These are phyloP conservation scores for Eueides isabella DNA, from an alignment of 1,140 invertebrate genomes.

Conservation along the genomic window DNA sequence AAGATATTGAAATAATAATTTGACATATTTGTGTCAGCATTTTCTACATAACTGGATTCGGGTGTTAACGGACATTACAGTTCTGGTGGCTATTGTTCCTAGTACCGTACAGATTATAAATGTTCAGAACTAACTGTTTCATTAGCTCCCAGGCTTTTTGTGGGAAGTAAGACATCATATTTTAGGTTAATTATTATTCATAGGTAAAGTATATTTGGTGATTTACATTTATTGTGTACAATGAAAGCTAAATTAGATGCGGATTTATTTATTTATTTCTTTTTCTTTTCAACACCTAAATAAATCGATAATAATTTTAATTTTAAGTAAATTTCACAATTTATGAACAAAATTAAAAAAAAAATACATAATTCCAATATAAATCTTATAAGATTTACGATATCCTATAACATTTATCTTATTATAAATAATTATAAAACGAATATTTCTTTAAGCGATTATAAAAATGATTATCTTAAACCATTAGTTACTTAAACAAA, in stretches of 20 bases:
- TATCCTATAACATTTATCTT: neutral
- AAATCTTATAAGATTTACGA: neutral
- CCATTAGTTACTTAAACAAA: neutral
- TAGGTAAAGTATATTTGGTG: neutral
- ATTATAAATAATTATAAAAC: neutral
- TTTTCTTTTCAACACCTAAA: neutral
- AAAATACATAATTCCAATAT: neutral
- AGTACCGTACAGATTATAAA: slow-evolving; percentile 14
- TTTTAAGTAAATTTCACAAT: no score
- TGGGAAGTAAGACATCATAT: slow-evolving; percentile 7
- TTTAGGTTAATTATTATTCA: slow-evolving; percentile 5
- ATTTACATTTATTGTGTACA: neutral
- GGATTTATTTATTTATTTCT: neutral
- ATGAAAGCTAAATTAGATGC: neutral
- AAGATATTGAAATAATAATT: neutral
- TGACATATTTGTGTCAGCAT: slow-evolving; percentile 8
- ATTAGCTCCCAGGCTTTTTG: slow-evolving; percentile 18
- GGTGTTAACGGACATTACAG: slow-evolving; percentile 16
- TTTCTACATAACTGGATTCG: slow-evolving; percentile 16
- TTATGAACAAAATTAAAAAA: neutral
- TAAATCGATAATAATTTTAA: neutral
- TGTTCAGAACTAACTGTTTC: slow-evolving; percentile 13
- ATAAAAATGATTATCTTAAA: neutral
- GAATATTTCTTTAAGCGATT: neutral
- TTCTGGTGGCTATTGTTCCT: slow-evolving; percentile 19